Evolutionary conservation across 1,140 invertebrate species (phyloP), one percentile per base, ranked within the genome.

Genomic region (Drosophila pallidifrons): DNA sequence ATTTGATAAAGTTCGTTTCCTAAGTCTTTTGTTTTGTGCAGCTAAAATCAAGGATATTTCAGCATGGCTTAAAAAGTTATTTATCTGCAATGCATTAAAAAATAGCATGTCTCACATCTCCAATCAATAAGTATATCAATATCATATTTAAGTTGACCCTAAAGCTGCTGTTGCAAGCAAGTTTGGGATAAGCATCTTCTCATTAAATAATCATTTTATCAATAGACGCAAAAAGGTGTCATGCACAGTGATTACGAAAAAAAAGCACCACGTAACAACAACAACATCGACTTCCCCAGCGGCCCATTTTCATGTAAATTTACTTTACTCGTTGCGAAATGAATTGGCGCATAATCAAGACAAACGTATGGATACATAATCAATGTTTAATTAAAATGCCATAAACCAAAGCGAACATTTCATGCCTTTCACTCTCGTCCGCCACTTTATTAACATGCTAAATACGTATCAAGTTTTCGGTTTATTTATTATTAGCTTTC

Each of bases 291-390:
- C 69, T 75, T 74, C 66, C 79, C 82, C 77, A 68, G 68, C 61
- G 65, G 58, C 51, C 68, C 58, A 87, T 86, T 82, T 87, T 82
- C 38, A 86, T 87, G 80, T 81, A 77, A 87, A 82, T 87, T 51
- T 55, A 7, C 63, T 64, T 70, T 61, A 57, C 20, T 25, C 66
- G 69, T 86, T 82, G 86, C 79, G 54, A 82, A 78, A 87, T 59
- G 57, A 63, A 68, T 52, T 54, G 70, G 69, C 58, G 79, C 60
- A 66, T 63, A 66, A 78, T 82, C 66, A 73, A 57, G 41, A 45
- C 20, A 25, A 25, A 25, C 35, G 16, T 25, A 63, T 35, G 49
- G 30, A 68, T 47, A 41, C 55, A 75, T 85, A 85, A 88, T 74
- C 80, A 59, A 69, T 59, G 66, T 32, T 52, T 60, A 76, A 77